A percentile compares a stretch with the other conserved stretches of the same genome.
Conservation (phyloP, 2,888 invertebrate genomes). For the Amphipoea oculea region DNA sequence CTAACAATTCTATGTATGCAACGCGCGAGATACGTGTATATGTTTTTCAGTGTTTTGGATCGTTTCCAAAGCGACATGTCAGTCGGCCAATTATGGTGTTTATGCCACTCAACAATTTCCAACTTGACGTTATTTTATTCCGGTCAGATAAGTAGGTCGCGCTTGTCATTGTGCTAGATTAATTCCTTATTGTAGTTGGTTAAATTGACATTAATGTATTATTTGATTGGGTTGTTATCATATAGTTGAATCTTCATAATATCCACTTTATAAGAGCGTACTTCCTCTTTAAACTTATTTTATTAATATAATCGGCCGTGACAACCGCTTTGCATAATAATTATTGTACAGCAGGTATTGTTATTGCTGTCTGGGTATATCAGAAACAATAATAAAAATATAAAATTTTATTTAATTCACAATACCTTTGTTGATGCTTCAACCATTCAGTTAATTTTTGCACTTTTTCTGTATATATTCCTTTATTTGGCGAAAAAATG, state of each 20-base stretch:
- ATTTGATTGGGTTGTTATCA: background rate
- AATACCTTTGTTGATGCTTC: background rate
- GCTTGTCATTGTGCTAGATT: constrained; percentile 21
- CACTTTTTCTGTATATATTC: background rate
- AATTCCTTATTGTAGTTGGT: constrained; percentile 5
- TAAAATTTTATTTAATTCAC: background rate
- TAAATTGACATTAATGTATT: constrained; percentile 1
- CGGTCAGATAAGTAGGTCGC: constrained; percentile 55
- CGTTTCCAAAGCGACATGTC: constrained; percentile 66
- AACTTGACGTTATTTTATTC: constrained; percentile 50
- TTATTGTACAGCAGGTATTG: background rate
- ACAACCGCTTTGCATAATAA: constrained; percentile 16
- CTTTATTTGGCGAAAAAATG: background rate
- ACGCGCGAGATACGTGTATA: constrained; percentile 61
- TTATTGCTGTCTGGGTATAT: background rate
- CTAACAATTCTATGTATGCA: constrained; percentile 76
- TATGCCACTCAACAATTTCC: constrained; percentile 45
- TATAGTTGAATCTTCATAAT: constrained; percentile 15
- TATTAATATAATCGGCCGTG: constrained; percentile 21
- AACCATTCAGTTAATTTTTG: background rate
- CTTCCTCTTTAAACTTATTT: constrained; percentile 26
- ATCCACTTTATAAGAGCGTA: constrained; percentile 7
- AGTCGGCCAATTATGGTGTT: constrained; percentile 59
- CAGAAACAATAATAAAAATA: background rate
- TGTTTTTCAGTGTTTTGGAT: constrained; percentile 75